A percentile compares a stretch with the other conserved stretches of the same genome.
phyloP scores from a whole-genome alignment of 2,888 invertebrate species.

The Hybos culiciformis region DNA sequence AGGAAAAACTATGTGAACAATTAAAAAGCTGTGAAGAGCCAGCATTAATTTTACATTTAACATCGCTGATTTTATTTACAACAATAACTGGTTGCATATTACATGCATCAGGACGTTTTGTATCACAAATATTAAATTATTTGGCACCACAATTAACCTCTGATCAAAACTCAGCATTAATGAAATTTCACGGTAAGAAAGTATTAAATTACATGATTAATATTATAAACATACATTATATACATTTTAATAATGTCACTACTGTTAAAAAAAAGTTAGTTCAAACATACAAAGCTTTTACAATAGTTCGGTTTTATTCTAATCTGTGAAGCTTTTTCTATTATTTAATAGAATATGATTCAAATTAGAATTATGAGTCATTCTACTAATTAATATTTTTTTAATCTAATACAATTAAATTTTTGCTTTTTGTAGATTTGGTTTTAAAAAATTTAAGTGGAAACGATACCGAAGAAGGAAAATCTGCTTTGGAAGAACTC shows the following conservation, averaged over 20 bases:
- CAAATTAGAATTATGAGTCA: constrained; percentile 1
- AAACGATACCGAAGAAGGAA: constrained; percentile 37
- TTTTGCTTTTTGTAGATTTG: constrained; percentile 39
- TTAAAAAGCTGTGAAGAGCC: constrained; percentile 60
- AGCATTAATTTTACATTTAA: constrained; percentile 64
- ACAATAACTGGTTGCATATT: constrained; percentile 66
- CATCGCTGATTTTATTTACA: constrained; percentile 65
- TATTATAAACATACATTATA: neutral
- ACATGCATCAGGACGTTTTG: constrained; percentile 89
- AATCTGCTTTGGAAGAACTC: constrained; percentile 35
- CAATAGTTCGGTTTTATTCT: too few relatives aligned
- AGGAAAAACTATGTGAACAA: constrained; percentile 68
- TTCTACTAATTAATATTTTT: neutral
- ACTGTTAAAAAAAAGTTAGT: too few relatives aligned
- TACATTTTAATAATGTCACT: too few relatives aligned
- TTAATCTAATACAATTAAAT: neutral
- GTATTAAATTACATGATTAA: constrained; percentile 4
- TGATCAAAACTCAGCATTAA: constrained; percentile 49
- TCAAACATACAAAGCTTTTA: too few relatives aligned
- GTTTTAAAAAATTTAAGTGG: constrained; percentile 48
- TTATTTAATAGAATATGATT: constrained; percentile 2
- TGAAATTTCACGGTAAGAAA: constrained; percentile 68
- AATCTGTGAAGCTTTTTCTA: too few relatives aligned
- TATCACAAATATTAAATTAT: constrained; percentile 62
- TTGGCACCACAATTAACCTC: constrained; percentile 54